Conservation (phyloP, 2,113 vertebrate genomes). For the Salvelinus fontinalis region DNA sequence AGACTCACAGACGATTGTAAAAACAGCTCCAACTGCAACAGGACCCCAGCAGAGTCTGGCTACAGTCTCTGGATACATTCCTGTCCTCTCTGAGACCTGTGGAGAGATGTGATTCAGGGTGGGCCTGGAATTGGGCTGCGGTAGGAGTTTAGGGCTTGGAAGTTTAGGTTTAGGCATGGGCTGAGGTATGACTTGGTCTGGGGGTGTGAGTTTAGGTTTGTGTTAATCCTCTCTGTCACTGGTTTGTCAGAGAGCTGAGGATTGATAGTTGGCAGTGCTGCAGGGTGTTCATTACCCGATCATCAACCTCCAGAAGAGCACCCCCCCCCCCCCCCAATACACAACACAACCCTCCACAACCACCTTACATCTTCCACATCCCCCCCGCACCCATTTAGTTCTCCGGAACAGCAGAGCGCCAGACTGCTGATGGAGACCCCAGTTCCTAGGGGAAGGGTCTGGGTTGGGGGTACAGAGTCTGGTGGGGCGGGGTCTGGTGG, state of each 20-base stretch:
- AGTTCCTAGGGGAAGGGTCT: conserved; percentile 14
- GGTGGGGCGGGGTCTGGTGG: not conserved
- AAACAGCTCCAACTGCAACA: conserved; percentile 19
- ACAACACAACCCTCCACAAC: not conserved
- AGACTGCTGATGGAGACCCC: conserved; percentile 26
- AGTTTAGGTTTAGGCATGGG: too few relatives aligned
- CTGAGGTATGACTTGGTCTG: conserved; percentile 6
- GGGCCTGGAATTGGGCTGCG: not conserved
- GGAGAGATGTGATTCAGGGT: too few relatives aligned
- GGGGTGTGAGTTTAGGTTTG: conserved; percentile 10
- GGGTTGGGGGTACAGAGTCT: too few relatives aligned
- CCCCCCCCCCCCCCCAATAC: too few relatives aligned
- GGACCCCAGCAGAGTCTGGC: conserved; percentile 28
- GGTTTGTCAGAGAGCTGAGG: conserved; percentile 9
- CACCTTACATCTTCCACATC: not conserved
- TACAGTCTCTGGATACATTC: conserved; percentile 36
- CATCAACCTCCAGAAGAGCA: conserved; percentile 32
- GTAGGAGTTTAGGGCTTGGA: too few relatives aligned
- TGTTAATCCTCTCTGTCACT: too few relatives aligned
- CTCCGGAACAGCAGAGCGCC: conserved; percentile 3
- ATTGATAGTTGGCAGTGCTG: conserved; percentile 59
- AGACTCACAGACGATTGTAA: too few relatives aligned
- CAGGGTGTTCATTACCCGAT: conserved; percentile 48
- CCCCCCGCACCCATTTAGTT: too few relatives aligned
- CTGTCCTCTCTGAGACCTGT: conserved; percentile 15